These are phyloP conservation scores for Chymomyza procnemis DNA, from an alignment of 2,888 invertebrate genomes.

Conservation along the genomic window DNA sequence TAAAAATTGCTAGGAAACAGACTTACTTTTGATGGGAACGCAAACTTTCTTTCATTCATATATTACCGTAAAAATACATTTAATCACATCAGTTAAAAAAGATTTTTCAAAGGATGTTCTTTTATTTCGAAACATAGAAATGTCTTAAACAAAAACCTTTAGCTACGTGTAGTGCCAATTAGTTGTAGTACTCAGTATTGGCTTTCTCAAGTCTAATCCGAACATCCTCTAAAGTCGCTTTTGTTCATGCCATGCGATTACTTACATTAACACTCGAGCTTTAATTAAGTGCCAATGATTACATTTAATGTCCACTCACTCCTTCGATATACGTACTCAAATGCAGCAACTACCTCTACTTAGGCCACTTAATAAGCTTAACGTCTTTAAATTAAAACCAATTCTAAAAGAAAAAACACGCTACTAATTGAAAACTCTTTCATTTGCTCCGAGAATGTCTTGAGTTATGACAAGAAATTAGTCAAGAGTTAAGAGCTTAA, in stretches of 20 bases:
- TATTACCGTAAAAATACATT: too few species aligned
- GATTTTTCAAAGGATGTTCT: too few species aligned
- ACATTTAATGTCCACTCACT: neutral
- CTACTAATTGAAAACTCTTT: neutral
- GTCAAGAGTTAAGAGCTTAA: neutral
- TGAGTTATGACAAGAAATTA: neutral
- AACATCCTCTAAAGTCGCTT: neutral
- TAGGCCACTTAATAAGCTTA: neutral
- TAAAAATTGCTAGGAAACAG: too few species aligned
- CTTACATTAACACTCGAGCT: neutral
- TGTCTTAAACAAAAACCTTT: too few species aligned
- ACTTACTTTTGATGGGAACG: too few species aligned
- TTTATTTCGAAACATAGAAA: too few species aligned
- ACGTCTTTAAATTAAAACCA: neutral
- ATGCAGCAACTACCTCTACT: neutral
- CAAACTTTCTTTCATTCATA: too few species aligned
- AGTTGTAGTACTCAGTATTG: too few species aligned
- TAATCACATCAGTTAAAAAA: too few species aligned
- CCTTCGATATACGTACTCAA: neutral
- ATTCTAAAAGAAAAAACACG: neutral
- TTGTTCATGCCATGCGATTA: neutral
- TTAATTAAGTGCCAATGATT: neutral
- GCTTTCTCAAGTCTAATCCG: too few species aligned
- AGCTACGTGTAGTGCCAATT: too few species aligned
- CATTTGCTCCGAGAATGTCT: neutral